Evolutionary conservation across 30 jellyfish, hydroid and myxozoan species (phyloP).

Genomic region (Aurelia aurita): DNA sequence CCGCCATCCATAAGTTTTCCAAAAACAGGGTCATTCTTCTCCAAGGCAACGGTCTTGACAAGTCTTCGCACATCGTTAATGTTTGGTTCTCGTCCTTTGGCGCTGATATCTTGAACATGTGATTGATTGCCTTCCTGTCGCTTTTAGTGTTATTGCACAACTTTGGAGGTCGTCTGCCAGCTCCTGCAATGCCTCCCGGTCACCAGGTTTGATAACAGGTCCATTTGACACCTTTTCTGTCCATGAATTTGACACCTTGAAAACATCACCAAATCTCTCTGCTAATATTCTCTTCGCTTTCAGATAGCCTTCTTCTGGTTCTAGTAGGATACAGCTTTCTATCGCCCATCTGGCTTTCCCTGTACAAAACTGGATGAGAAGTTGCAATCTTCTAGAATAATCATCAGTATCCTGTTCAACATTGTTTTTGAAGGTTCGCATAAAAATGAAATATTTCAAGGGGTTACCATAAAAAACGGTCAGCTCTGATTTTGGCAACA

Average conservation of each 20-base stretch:
- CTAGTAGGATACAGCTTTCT: slow-evolving; percentile 37
- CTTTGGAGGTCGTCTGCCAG: slow-evolving; percentile 49
- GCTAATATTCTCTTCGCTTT: slow-evolving; percentile 25
- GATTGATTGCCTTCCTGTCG: slow-evolving; percentile 44
- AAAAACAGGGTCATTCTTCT: slow-evolving; percentile 59
- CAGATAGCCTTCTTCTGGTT: slow-evolving; percentile 22
- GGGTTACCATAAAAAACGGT: slow-evolving; percentile 36
- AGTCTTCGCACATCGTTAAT: slow-evolving; percentile 10
- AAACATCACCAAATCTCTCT: slow-evolving; percentile 44
- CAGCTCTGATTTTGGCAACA: slow-evolving; percentile 48
- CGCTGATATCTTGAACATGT: slow-evolving; percentile 28
- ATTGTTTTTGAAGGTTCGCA: slow-evolving; percentile 17
- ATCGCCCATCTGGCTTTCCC: slow-evolving; percentile 36
- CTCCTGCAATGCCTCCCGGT: slow-evolving; percentile 41
- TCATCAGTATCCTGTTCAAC: slow-evolving; percentile 27
- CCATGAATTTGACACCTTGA: slow-evolving; percentile 49
- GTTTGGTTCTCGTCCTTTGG: slow-evolving; percentile 19
- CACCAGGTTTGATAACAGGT: slow-evolving; percentile 45
- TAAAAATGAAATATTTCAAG: slow-evolving; percentile 13
- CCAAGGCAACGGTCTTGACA: slow-evolving; percentile 5
- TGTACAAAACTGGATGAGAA: slow-evolving; percentile 24
- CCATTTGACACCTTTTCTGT: slow-evolving; percentile 22
- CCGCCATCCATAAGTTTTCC: slow-evolving; percentile 47
- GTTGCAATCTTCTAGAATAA: slow-evolving; percentile 26
- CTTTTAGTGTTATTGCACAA: slow-evolving; percentile 37